Base-by-base conservation (phyloP, 2,113 vertebrate genomes). In the Ascaphus truei region DNA sequence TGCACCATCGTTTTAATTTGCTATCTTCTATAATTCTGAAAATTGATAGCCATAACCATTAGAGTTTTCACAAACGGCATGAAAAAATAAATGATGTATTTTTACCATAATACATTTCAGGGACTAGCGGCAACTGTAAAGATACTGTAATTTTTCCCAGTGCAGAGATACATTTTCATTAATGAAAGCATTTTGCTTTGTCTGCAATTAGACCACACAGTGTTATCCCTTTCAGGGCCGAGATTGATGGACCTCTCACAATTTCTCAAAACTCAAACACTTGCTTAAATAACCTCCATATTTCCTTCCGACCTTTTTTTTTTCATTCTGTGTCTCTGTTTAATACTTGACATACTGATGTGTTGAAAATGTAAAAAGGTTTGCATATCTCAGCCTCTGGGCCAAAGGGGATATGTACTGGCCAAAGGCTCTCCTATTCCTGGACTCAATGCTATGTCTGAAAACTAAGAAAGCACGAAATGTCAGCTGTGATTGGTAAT, bases 401-500 rank as follows among this genome's bases (percentile, higher is more conserved):
- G 62, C 33, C 5, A 7, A 5, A n/a, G 16, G 34, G 31, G 23
- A 55, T 27, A 29, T 52, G 23, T 16, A 34, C 30, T 34, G 30
- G 34, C 47, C 16, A 13, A 39, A 29, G 23, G 34, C 62, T 29
- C 15, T 12, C 48, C 50, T 29, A 25, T 30, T 41, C 25, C 15
- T 27, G 6, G 26, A 15, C 25, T 2, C n/a, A 7, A 10, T 45
- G 20, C 41, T 18, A 18, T 16, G 41, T 20, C 5, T 15, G n/a
- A 8, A 41, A 41, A 27, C 34, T 50, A 27, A 7, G 34, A 29
- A 39, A 25, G 48, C 34, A 30, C 16, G 22, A 13, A 53, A 65
- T 65, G 62, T 55, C 50, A 65, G 37, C 50, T 16, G 23, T 41
- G 34, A 65, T 65, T 33, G 23, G 39, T 22, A 34, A 65, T 65